A percentile compares a stretch with the other conserved stretches of the same genome.
Evolutionary conservation across 92 coral and sea anemone genomes (phyloP).

Genomic region (Phymanthus crucifer): DNA sequence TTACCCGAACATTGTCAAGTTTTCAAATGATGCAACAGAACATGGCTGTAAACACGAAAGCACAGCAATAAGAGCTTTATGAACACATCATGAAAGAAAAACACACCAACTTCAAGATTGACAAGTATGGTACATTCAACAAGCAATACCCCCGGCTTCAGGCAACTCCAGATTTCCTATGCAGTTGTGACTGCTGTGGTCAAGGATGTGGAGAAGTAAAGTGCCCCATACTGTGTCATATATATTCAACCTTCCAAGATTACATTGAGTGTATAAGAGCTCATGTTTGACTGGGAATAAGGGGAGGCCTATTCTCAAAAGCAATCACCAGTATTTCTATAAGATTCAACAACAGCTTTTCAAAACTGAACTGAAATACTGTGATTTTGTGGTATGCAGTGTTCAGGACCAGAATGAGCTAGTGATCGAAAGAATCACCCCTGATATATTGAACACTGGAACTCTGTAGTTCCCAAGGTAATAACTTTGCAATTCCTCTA

Average conservation of each 20-base stretch:
- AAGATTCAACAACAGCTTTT: background rate
- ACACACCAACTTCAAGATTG: slow-evolving; percentile 36
- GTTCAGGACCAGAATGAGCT: background rate
- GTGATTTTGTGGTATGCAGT: background rate
- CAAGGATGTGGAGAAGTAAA: slow-evolving; percentile 67
- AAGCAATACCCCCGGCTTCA: slow-evolving; percentile 48
- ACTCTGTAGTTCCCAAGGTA: slow-evolving; percentile 29
- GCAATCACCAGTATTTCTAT: slow-evolving; percentile 31
- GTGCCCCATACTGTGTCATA: slow-evolving; percentile 38
- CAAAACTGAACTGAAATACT: background rate
- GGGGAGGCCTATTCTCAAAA: slow-evolving; percentile 21
- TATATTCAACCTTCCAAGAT: slow-evolving; percentile 30
- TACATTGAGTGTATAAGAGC: slow-evolving; percentile 14
- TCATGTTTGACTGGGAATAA: slow-evolving; percentile 43
- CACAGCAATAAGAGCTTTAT: slow-evolving; percentile 26
- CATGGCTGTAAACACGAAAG: slow-evolving; percentile 53
- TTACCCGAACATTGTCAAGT: slow-evolving; percentile 49
- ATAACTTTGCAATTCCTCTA: background rate
- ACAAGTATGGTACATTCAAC: slow-evolving; percentile 47
- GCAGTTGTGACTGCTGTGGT: slow-evolving; percentile 64
- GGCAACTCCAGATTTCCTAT: slow-evolving; percentile 69
- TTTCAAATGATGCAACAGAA: slow-evolving; percentile 25
- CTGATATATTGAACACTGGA: slow-evolving; percentile 2
- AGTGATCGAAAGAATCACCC: background rate
- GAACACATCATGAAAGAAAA: slow-evolving; percentile 27